Evolutionary conservation across 2,797 vertebrate genomes (phyloP), one percentile per base, ranked within the genome.

Genomic region (Hypotaenidia okinawae): DNA sequence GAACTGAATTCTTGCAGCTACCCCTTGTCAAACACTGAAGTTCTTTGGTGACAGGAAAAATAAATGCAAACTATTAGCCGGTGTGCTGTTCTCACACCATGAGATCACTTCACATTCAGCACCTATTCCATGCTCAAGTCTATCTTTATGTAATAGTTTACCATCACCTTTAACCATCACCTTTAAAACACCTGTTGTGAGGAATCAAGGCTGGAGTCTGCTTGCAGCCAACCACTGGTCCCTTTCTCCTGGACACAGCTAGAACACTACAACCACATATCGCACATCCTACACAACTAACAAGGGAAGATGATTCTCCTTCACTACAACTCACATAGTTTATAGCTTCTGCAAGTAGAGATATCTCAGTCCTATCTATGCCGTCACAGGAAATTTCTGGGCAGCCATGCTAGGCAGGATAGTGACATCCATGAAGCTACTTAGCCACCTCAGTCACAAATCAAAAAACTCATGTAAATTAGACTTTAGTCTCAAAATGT

Each of bases 381-480:
- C 52, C 82, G 79, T 68, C 76, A 75, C 30, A 62, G 41, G 79
- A 45, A 79, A 90, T 90, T 93, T 91, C 84, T 78, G 59, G 93
- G 74, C 39, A 64, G 70, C 77, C 75, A 75, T 6, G 18, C 49
- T 89, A 79, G 87, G 63, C 54, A 63, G 67, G 39, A 66, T 54
- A 72, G 55, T 75, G 90, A 86, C 77, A 91, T 66, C 67, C 54
- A 89, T 87, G 87, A 84, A 87, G 77, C 12, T 66, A 82, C 37
- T 68, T 0, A 0, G 47, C 47, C 4, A 10, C 63, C 63, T 72
- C 61, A 92, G 62, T 69, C 93, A 94, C 73, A 95, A 95, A 88
- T 96, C 91, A 96, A 94, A 94, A 82, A 87, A 80, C 81, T 93
- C 84, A 93, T 52, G 76, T 92, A 97, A 97, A 97, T 95, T 94